phyloP scores from a whole-genome alignment of 1,140 invertebrate species.

The Drosophila littoralis region DNA sequence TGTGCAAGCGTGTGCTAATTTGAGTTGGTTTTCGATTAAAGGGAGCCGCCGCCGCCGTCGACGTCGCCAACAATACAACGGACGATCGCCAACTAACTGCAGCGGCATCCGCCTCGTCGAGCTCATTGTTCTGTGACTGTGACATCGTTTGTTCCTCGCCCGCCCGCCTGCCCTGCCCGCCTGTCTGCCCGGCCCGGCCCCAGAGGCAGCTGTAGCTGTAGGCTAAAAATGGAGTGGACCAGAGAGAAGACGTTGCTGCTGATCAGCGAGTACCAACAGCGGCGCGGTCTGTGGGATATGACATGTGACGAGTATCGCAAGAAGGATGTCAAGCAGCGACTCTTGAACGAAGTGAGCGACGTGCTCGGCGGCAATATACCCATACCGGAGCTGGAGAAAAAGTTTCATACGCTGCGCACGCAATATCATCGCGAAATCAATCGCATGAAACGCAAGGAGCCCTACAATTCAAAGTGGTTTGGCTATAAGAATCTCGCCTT shows the following conservation, averaged over 20 bases:
- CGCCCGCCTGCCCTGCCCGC: not conserved
- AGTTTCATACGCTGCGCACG: slow-evolving; percentile 80
- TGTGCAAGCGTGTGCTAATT: slow-evolving; percentile 35
- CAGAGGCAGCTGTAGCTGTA: slow-evolving; percentile 48
- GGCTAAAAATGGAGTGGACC: slow-evolving; percentile 83
- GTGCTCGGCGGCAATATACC: slow-evolving; percentile 74
- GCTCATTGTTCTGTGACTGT: slow-evolving; percentile 51
- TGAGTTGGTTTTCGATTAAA: slow-evolving; percentile 37
- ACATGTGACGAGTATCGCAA: slow-evolving; percentile 83
- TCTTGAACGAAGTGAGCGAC: slow-evolving; percentile 70
- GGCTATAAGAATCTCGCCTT: slow-evolving; percentile 81
- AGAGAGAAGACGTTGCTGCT: slow-evolving; percentile 77
- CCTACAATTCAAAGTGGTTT: slow-evolving; percentile 84
- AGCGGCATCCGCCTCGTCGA: slow-evolving; percentile 27
- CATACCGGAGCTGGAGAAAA: slow-evolving; percentile 78
- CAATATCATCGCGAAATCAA: slow-evolving; percentile 83
- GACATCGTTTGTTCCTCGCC: slow-evolving; percentile 29
- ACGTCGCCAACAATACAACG: slow-evolving; percentile 36
- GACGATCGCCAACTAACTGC: slow-evolving; percentile 44
- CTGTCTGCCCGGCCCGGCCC: not conserved
- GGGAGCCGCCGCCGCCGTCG: slow-evolving; percentile 30
- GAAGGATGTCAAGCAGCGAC: slow-evolving; percentile 78
- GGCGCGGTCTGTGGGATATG: slow-evolving; percentile 83
- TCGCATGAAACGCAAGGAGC: slow-evolving; percentile 83
- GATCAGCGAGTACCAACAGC: slow-evolving; percentile 75